These are phyloP conservation scores for Ichneumon xanthorius DNA, from an alignment of 2,888 invertebrate species.

Conservation along the genomic window DNA sequence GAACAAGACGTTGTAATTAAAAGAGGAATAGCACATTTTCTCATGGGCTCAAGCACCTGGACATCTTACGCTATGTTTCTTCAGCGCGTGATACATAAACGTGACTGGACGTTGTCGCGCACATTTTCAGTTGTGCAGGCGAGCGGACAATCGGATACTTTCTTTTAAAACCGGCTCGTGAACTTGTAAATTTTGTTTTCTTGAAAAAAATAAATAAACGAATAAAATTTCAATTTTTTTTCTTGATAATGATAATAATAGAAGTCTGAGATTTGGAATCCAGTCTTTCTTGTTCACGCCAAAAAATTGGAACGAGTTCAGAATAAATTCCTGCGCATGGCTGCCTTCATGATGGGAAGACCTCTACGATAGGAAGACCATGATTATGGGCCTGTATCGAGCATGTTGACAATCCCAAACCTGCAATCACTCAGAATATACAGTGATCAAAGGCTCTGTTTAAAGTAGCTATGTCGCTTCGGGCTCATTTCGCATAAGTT, in stretches of 20 bases:
- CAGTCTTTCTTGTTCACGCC: too few species aligned
- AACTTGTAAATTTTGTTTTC: not conserved
- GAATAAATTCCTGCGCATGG: too few species aligned
- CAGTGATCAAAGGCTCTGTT: too few species aligned
- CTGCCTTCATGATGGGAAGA: too few species aligned
- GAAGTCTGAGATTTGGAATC: too few species aligned
- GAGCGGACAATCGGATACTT: not conserved
- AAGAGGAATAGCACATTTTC: not conserved
- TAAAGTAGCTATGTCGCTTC: too few species aligned
- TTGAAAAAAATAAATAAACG: not conserved
- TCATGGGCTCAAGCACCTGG: not conserved
- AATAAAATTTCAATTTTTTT: not conserved
- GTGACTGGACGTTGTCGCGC: not conserved
- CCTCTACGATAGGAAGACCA: too few species aligned
- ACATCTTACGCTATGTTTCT: not conserved
- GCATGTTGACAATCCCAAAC: too few species aligned
- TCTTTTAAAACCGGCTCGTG: not conserved
- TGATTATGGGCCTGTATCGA: too few species aligned
- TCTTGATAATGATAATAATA: not conserved
- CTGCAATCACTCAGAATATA: too few species aligned
- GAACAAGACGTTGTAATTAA: not conserved
- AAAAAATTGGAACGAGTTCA: too few species aligned
- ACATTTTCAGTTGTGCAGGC: not conserved
- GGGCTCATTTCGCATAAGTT: too few species aligned
- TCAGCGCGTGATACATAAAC: not conserved